phyloP scores from a whole-genome alignment of 2,888 invertebrate genomes.

The Coremacera marginata region DNA sequence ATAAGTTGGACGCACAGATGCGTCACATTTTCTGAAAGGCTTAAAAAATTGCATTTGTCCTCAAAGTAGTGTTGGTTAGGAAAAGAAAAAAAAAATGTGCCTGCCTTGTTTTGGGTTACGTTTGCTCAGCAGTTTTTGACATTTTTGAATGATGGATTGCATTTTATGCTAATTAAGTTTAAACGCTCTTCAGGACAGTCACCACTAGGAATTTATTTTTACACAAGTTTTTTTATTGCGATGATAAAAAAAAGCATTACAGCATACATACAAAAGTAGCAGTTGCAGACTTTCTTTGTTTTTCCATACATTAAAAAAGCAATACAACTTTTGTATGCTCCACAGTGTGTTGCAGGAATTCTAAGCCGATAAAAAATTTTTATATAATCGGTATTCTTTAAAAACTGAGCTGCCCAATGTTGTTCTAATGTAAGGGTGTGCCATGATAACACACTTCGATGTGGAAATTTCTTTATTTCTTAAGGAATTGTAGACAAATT shows the following conservation, averaged over 20 bases:
- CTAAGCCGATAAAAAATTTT: neutral
- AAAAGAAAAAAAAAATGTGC: neutral
- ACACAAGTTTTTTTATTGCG: too few species aligned
- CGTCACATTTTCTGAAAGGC: conserved; percentile 14
- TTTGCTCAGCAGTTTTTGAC: conserved; percentile 67
- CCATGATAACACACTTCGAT: neutral
- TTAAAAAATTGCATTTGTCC: conserved; percentile 7
- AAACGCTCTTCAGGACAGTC: conserved; percentile 45
- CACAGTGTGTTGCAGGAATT: neutral
- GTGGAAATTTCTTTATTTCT: neutral
- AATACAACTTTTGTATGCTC: conserved; percentile 13
- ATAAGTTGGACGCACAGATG: neutral
- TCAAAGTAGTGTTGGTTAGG: neutral
- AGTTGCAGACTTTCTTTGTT: conserved; percentile 6
- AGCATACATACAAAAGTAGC: too few species aligned
- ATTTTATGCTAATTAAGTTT: conserved; percentile 63
- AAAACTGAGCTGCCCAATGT: neutral
- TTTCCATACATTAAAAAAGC: conserved; percentile 29
- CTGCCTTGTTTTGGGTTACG: neutral
- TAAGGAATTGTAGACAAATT: neutral
- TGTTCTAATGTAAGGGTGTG: neutral
- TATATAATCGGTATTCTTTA: neutral
- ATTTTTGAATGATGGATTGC: conserved; percentile 67
- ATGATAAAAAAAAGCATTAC: too few species aligned
- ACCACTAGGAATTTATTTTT: too few species aligned